phyloP scores from a whole-genome alignment of 2,113 vertebrate species.

The Pachyramphus minor region DNA sequence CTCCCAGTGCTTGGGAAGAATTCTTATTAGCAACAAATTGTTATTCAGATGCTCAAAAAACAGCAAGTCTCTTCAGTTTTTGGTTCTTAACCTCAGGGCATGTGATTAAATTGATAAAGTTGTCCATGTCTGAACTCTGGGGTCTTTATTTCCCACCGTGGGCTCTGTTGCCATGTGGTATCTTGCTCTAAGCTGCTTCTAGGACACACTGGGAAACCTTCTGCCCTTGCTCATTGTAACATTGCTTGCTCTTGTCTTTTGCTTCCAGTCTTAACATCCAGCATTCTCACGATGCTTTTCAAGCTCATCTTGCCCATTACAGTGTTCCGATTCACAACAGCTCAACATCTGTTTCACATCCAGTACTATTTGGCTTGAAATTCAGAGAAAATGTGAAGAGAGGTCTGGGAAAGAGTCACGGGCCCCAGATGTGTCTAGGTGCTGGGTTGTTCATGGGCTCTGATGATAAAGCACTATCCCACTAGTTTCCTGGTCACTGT shows the following conservation, averaged over 20 bases:
- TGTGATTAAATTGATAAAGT: background rate
- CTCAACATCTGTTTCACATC: background rate
- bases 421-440: background rate
- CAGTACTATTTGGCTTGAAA: background rate
- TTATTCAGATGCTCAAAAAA: background rate
- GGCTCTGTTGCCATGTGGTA: background rate
- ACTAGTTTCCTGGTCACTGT: background rate
- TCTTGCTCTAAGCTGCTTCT: background rate
- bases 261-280: background rate
- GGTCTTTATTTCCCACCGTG: background rate
- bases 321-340: background rate
- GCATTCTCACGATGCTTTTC: background rate
- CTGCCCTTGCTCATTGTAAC: background rate
- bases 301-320: background rate
- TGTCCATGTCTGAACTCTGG: background rate
- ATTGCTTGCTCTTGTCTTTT: background rate
- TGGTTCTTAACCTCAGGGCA: background rate
- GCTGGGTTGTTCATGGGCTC: background rate
- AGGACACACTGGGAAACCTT: background rate
- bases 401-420: background rate
- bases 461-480: background rate
- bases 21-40: background rate
- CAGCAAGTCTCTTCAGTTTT: background rate
- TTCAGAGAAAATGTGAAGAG: background rate
- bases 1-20: background rate